phyloP scores from a whole-genome alignment of 1,140 invertebrate species.

The Lysiphlebus fabarum region DNA sequence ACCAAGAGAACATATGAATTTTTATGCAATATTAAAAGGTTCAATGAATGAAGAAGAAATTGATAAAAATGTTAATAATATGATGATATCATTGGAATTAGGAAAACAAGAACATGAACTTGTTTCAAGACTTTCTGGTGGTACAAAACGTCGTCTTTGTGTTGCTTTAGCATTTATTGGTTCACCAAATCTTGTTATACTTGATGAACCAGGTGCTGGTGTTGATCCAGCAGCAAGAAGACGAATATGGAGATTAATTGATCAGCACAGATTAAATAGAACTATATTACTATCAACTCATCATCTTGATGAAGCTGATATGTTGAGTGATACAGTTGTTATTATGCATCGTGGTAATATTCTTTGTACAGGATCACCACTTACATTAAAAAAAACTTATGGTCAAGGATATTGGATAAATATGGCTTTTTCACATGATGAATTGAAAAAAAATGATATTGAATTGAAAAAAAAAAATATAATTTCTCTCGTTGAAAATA shows the following conservation, averaged over 20 bases:
- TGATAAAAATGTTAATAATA: constrained; percentile 52
- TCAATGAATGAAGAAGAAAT: constrained; percentile 48
- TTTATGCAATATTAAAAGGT: constrained; percentile 75
- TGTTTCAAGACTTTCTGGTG: constrained; percentile 60
- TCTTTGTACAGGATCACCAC: constrained; percentile 61
- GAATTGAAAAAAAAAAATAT: neutral
- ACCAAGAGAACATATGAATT: constrained; percentile 73
- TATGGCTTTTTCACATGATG: constrained; percentile 46
- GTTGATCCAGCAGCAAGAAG: constrained; percentile 76
- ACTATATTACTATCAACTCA: constrained; percentile 73
- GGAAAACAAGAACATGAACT: constrained; percentile 57
- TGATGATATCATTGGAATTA: constrained; percentile 59
- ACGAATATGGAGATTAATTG: constrained; percentile 74
- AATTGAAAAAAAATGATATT: constrained; percentile 29
- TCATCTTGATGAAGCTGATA: constrained; percentile 66
- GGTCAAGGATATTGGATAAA: constrained; percentile 74
- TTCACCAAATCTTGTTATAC: constrained; percentile 74
- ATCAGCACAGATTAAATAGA: constrained; percentile 62
- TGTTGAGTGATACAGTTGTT: constrained; percentile 64
- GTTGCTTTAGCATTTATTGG: constrained; percentile 74
- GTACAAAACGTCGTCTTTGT: constrained; percentile 62
- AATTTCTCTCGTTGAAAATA: constrained; percentile 41
- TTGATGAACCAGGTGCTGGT: constrained; percentile 80
- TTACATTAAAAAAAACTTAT: constrained; percentile 72
- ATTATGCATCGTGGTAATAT: constrained; percentile 64